Evolutionary conservation across 2,888 invertebrate genomes (phyloP).

Genomic region (Mythimna impura): DNA sequence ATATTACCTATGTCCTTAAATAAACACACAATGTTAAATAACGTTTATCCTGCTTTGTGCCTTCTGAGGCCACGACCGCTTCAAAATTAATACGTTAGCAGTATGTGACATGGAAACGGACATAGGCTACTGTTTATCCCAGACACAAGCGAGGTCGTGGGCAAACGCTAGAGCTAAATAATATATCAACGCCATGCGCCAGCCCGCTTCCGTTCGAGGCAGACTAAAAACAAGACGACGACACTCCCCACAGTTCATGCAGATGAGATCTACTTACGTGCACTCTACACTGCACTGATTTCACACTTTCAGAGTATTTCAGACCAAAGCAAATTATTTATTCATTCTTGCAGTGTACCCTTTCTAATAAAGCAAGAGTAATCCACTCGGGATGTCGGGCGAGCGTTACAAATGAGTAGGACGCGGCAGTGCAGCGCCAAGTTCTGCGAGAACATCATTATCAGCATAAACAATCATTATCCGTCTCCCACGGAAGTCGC

Average conservation of each 20-base stretch:
- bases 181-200: conserved; percentile 51
- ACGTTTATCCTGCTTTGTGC: background rate
- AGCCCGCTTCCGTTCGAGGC: conserved; percentile 42
- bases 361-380: conserved; percentile 47
- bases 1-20: no score
- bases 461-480: conserved; percentile 55
- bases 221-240: conserved; percentile 40
- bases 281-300: conserved; percentile 42
- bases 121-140: conserved; percentile 22
- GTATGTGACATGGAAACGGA: conserved; percentile 9
- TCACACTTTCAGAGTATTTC: conserved; percentile 31
- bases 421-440: conserved; percentile 25
- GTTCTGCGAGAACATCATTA: conserved; percentile 53
- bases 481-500: conserved; percentile 63
- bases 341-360: conserved; percentile 38
- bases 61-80: background rate
- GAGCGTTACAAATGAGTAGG: conserved; percentile 36
- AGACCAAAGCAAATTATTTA: conserved; percentile 41
- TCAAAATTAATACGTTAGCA: conserved; percentile 3
- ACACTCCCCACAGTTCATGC: conserved; percentile 38
- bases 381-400: conserved; percentile 27
- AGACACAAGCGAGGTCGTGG: conserved; percentile 8
- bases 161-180: conserved; percentile 37
- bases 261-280: conserved; percentile 43
- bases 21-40: background rate